Base-by-base conservation (phyloP, 35 echinoderm and acorn worm species). In the Patiria miniata region DNA sequence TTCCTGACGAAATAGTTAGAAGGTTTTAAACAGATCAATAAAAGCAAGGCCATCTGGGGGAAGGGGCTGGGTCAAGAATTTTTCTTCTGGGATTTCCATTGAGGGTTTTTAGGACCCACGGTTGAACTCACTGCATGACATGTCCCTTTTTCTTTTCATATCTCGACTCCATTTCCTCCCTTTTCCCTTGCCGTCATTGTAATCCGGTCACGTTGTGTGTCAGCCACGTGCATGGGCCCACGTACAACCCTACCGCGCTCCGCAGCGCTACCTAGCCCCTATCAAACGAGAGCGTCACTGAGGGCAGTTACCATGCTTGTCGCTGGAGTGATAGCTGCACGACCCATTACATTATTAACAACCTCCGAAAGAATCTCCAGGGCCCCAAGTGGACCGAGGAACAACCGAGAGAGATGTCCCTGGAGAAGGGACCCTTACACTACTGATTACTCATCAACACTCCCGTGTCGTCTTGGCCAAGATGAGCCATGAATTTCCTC, bases 341-440 rank as follows among this genome's bases (percentile, higher is more conserved):
- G 65, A 73, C 65, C 34, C 65, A 1, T 34, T 73, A 73, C 65
- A 73, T 73, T 73, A 73, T 73, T 73, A 73, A 73, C 26, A 73
- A 73, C 7, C 29, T 34, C 26, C 26, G 65, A 73, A 4, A 4
- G 42, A 32, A 73, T 73, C 26, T 73, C 65, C 26, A 32, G 34
- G 15, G 23, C 14, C 65, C 7, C 65, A 30, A 26, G 65, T 32
- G 65, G 34, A 47, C 12, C 12, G 42, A 12, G 42, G 42, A 47
- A 47, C 42, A 47, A 47, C 42, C 42, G 42, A 4, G 42, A 12
- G 42, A 12, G 65, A 73, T 14, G 23, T 34, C 65, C 65, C 65
- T 18, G 34, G 65, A 73, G 65, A 73, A 73, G 65, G 65, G 34
- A 73, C 65, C 26, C 26, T 73, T 73, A 36, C 7, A 30, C 26